A percentile compares a stretch with the other conserved stretches of the same genome.
Conservation (phyloP, 2,888 invertebrate genomes). For the Sycophila texana region DNA sequence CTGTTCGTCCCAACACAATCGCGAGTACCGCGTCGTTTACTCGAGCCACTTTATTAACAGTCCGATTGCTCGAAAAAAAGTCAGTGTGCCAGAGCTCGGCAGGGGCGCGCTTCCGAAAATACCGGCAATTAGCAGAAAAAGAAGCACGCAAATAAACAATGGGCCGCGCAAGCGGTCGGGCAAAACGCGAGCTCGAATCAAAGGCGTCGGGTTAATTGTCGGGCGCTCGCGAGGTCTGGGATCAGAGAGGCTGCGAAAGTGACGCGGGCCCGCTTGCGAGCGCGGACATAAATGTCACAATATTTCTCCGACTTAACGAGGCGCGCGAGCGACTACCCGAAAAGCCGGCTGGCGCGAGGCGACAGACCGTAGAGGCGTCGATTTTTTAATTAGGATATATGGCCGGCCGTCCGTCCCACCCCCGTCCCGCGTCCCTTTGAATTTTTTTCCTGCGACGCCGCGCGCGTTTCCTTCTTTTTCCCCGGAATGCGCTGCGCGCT, state of each 20-base stretch:
- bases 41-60: too few species aligned
- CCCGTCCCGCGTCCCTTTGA: constrained; percentile 5
- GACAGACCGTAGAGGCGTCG: constrained; percentile 72
- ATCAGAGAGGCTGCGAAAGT: constrained; percentile 65
- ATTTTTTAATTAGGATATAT: constrained; percentile 72
- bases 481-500: neutral
- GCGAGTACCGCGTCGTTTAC: too few species aligned
- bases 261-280: constrained; percentile 63
- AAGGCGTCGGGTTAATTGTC: constrained; percentile 52
- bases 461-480: neutral
- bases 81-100: neutral
- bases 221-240: constrained; percentile 60
- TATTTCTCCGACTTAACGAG: constrained; percentile 75
- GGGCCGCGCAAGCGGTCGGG: neutral
- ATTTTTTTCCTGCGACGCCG: constrained; percentile 10
- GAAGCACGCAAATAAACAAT: constrained; percentile 43
- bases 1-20: too few species aligned
- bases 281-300: constrained; percentile 74
- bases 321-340: constrained; percentile 60
- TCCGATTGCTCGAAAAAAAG: too few species aligned
- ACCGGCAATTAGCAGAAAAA: constrained; percentile 27
- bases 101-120: constrained; percentile 23
- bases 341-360: constrained; percentile 59
- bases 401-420: constrained; percentile 43
- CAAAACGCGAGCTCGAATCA: constrained; percentile 35